These are phyloP conservation scores for Echinometra lucunter DNA, from an alignment of 53 echinoderm and acorn worm genomes.

Conservation along the genomic window DNA sequence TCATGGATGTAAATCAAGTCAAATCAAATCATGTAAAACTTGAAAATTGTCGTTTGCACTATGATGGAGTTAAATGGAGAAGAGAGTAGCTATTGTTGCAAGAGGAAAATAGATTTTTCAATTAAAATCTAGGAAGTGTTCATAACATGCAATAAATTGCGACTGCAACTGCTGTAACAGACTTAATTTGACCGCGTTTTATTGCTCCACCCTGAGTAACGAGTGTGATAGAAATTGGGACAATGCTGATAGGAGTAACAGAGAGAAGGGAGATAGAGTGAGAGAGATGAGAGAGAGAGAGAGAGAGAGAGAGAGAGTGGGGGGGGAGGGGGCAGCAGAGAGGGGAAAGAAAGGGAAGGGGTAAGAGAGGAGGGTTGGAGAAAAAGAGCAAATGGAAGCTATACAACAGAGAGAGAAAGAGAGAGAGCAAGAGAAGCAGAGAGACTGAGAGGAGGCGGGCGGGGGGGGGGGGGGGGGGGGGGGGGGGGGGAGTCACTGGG, in stretches of 20 bases:
- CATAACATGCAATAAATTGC: constrained; percentile 35
- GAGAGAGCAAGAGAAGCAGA: too few species aligned
- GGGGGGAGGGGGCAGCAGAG: not conserved
- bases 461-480: too few species aligned
- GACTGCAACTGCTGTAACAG: constrained; percentile 25
- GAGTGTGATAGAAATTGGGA: not conserved
- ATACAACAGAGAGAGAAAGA: too few species aligned
- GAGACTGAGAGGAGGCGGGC: too few species aligned
- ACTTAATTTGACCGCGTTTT: not conserved
- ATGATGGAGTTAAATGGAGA: not conserved
- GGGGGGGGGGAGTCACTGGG: too few species aligned
- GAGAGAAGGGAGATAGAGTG: not conserved
- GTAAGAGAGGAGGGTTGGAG: not conserved
- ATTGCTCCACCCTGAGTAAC: not conserved
- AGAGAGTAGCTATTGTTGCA: not conserved
- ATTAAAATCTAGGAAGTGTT: not conserved
- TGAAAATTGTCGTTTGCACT: not conserved
- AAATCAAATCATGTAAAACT: not conserved
- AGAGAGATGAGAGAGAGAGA: not conserved
- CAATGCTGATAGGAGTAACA: not conserved
- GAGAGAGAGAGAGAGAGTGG: not conserved
- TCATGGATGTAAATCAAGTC: not conserved
- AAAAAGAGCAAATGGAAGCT: too few species aligned
- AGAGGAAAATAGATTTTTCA: not conserved
- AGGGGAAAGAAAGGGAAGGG: not conserved